A percentile compares a stretch with the other conserved stretches of the same genome.
phyloP scores from a whole-genome alignment of 2,113 vertebrate genomes.

The Ginglymostoma cirratum region DNA sequence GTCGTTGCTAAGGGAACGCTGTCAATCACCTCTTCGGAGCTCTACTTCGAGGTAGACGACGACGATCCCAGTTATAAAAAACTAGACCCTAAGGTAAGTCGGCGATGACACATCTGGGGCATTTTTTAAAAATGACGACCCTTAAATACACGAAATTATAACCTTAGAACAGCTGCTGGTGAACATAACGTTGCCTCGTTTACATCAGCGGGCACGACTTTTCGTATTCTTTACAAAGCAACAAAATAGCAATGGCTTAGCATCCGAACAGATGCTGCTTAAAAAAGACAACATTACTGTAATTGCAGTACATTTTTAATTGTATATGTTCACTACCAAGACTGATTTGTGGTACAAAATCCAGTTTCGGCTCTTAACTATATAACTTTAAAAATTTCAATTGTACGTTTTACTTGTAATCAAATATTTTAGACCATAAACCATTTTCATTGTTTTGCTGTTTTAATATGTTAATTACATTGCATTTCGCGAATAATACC shows the following conservation, averaged over 20 bases:
- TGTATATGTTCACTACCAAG: background rate
- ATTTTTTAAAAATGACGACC: background rate
- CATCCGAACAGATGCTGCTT: background rate
- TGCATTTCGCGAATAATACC: background rate
- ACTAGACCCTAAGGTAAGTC: constrained; percentile 92
- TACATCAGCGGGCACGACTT: background rate
- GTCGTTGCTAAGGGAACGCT: constrained; percentile 80
- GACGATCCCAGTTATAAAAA: constrained; percentile 87
- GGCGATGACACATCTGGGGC: constrained; percentile 44
- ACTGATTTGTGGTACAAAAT: no score
- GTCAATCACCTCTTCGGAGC: constrained; percentile 86
- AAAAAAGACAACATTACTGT: background rate
- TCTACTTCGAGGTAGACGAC: constrained; percentile 98
- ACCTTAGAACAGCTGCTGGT: background rate
- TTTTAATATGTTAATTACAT: background rate
- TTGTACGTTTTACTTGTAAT: no score
- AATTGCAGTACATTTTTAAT: background rate
- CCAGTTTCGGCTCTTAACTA: background rate
- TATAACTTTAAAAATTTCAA: background rate
- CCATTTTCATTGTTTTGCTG: background rate
- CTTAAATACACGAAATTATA: constrained; percentile 28
- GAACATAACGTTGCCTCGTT: background rate
- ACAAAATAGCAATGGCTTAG: background rate
- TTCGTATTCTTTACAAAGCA: no score
- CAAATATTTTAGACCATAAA: background rate